A percentile compares a stretch with the other conserved stretches of the same genome.
phyloP scores from a whole-genome alignment of 2,113 vertebrate genomes.

The Grantiella picta region DNA sequence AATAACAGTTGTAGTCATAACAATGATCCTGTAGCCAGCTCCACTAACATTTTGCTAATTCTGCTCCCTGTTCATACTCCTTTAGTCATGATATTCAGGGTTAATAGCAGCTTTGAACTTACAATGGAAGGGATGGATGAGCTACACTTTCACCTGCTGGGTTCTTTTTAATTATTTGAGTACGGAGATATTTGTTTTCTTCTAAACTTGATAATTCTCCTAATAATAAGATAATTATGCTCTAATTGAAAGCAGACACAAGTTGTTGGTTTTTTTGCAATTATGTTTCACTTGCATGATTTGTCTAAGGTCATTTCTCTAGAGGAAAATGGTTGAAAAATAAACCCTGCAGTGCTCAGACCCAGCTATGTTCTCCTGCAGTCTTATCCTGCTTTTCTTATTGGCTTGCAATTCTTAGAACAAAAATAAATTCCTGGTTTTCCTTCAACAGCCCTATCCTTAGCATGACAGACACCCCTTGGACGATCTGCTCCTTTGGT shows the following conservation, averaged over 20 bases:
- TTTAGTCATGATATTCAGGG: background rate
- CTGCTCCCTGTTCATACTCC: background rate
- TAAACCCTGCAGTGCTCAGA: background rate
- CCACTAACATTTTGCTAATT: background rate
- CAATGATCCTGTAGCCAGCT: background rate
- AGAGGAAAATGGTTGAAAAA: background rate
- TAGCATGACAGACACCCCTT: background rate
- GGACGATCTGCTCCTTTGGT: background rate
- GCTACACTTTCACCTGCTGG: background rate
- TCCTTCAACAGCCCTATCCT: background rate
- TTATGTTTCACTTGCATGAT: background rate
- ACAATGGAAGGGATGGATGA: background rate
- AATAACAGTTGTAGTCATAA: constrained; percentile 1
- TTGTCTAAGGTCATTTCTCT: background rate
- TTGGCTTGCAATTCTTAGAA: background rate
- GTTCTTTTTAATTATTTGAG: background rate
- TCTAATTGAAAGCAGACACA: background rate
- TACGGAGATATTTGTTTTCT: background rate
- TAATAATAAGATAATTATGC: background rate
- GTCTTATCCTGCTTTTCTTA: background rate
- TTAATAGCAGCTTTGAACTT: background rate
- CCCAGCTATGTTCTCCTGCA: background rate
- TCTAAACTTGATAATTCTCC: background rate
- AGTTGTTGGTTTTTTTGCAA: background rate
- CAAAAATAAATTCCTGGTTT: background rate